Evolutionary conservation across 1,140 invertebrate species (phyloP).

Genomic region (Meloidogyne chitwoodi): DNA sequence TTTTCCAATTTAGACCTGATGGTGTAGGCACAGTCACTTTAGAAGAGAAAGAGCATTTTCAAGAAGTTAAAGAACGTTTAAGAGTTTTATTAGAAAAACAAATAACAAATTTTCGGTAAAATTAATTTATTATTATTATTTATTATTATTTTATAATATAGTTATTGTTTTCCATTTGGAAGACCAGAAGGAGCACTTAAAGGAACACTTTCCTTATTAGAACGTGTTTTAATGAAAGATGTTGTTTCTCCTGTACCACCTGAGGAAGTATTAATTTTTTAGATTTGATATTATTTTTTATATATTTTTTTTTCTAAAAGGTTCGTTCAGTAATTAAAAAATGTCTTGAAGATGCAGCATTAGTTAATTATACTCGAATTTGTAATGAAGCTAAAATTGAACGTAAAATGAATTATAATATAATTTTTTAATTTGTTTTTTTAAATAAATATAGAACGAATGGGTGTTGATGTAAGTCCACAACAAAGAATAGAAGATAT

Average conservation of each 20-base stretch:
- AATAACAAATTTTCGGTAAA: constrained; percentile 87
- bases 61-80: constrained; percentile 90
- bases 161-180: constrained; percentile 96
- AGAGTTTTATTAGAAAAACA: constrained; percentile 88
- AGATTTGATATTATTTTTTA: background rate
- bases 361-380: constrained; percentile 91
- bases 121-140: background rate
- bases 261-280: constrained; percentile 69
- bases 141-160: constrained; percentile 56
- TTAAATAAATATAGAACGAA: constrained; percentile 47
- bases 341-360: constrained; percentile 91
- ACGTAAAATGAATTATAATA: constrained; percentile 67
- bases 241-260: constrained; percentile 91
- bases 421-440: constrained; percentile 18
- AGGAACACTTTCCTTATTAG: constrained; percentile 87
- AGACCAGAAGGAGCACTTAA: constrained; percentile 93
- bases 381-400: constrained; percentile 95
- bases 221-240: constrained; percentile 97
- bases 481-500: constrained; percentile 76
- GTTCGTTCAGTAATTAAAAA: constrained; percentile 85
- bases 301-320: background rate
- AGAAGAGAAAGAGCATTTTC: constrained; percentile 95
- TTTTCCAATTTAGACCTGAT: constrained; percentile 74
- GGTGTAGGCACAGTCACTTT: constrained; percentile 94
- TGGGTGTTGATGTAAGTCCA: constrained; percentile 55